phyloP scores from a whole-genome alignment of 2,113 vertebrate species.

The Lophius piscatorius region DNA sequence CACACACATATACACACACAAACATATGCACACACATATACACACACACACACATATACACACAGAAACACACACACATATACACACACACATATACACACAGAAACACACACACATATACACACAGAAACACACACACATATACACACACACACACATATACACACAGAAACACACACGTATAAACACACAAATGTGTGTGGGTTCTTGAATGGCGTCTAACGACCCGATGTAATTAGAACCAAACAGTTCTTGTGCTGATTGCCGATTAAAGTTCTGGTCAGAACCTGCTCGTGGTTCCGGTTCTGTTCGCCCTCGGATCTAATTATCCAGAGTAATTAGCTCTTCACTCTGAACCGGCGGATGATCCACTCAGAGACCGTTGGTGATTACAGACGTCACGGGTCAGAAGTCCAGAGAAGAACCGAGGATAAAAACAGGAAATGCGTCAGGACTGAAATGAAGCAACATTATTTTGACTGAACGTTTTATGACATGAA shows the following conservation, averaged over 20 bases:
- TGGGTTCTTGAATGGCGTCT: constrained; percentile 28
- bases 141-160: neutral
- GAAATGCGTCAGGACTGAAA: no score
- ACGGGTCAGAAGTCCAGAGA: no score
- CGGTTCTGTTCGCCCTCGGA: no score
- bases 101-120: constrained; percentile 15
- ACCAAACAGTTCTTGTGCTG: constrained; percentile 26
- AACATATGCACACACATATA: constrained; percentile 1
- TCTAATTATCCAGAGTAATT: no score
- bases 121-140: neutral
- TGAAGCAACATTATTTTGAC: no score
- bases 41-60: neutral
- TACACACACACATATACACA: neutral
- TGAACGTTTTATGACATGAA: no score
- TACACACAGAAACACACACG: no score
- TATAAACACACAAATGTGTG: neutral
- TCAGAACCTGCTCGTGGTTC: no score
- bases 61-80: constrained; percentile 15
- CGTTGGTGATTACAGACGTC: no score
- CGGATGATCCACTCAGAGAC: no score
- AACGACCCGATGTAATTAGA: constrained; percentile 54
- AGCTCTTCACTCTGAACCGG: no score
- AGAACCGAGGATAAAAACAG: no score
- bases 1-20: constrained; percentile 12
- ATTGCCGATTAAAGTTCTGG: constrained; percentile 37